Base-by-base conservation (phyloP, 2,888 invertebrate species). In the Drosophila kambysellisi region DNA sequence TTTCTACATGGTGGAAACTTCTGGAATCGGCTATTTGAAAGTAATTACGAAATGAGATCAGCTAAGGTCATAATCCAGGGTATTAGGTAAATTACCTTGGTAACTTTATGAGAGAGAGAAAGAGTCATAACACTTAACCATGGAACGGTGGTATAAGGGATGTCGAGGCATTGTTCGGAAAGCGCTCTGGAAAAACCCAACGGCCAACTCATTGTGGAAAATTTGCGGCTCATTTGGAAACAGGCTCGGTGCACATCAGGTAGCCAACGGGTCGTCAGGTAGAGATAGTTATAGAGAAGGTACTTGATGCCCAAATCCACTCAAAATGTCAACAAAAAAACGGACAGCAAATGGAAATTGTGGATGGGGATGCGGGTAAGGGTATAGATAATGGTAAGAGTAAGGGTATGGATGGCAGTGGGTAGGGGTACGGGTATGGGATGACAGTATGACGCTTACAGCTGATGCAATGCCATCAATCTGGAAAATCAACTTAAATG, bases 391-490 rank as follows among this genome's bases (percentile, higher is more conserved):
- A 37, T 37, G 17, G 37, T 7, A 56, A 56, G 37, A 37, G 3
- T 17, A 46, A 12, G 25, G 20, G n/a, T 35, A 11, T 9, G 35
- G 20, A 17, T 7, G 37, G 32, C 4, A 6, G n/a, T 35, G 50
- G 29, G 35, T 50, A 30, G 17, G 50, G 50, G n/a, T 12, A 29
- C 52, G 56, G 61, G 43, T 17, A 32, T 29, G 59, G 60, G 29
- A 58, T 54, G 72, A 62, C 76, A 65, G 74, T 65, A 25, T 70
- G 63, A 65, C 89, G 87, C 75, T 69, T 79, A 74, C 53, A 56
- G 70, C 90, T 85, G 90, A 88, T 78, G 81, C 72, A 82, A 71
- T 82, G 76, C 70, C 88, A 88, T 88, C 88, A 83, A 85, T 88
- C 81, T 81, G 75, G 75, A 68, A 88, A 88, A 89, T 89, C 83